Percentiles rank a stretch among this genome's conserved stretches.
phyloP scores from a whole-genome alignment of 2,113 vertebrate species.

The Saccopteryx bilineata region DNA sequence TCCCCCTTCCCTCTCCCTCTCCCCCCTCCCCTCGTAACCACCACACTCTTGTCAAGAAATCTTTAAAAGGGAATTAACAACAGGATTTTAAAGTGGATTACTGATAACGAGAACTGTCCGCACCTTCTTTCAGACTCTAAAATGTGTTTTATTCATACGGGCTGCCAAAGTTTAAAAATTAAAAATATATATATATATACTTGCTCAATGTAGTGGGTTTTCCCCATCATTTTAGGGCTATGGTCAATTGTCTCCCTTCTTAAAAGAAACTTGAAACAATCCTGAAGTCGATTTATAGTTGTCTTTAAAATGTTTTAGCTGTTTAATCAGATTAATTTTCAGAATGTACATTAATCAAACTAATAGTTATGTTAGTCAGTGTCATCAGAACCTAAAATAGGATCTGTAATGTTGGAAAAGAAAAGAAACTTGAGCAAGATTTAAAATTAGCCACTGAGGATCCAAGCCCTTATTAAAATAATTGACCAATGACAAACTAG shows the following conservation, averaged over 20 bases:
- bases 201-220: neutral
- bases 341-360: conserved; percentile 12
- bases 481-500: neutral
- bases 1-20: too few relatives aligned
- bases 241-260: neutral
- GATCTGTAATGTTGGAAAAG: neutral
- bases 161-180: neutral
- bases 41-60: too few relatives aligned
- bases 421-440: neutral
- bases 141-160: neutral
- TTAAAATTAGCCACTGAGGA: conserved; percentile 30
- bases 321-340: conserved; percentile 40
- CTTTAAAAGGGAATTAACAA: neutral
- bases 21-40: too few relatives aligned
- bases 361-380: neutral
- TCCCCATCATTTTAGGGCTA: neutral
- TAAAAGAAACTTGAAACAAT: neutral
- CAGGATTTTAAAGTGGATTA: neutral
- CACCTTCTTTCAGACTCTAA: neutral
- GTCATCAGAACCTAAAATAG: neutral
- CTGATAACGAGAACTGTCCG: neutral
- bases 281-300: neutral
- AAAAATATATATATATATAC: neutral
- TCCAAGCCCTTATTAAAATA: neutral
- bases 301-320: neutral